Evolutionary conservation across 2,888 invertebrate genomes (phyloP), one percentile per base, ranked within the genome.

Genomic region (Conus canariensis): DNA sequence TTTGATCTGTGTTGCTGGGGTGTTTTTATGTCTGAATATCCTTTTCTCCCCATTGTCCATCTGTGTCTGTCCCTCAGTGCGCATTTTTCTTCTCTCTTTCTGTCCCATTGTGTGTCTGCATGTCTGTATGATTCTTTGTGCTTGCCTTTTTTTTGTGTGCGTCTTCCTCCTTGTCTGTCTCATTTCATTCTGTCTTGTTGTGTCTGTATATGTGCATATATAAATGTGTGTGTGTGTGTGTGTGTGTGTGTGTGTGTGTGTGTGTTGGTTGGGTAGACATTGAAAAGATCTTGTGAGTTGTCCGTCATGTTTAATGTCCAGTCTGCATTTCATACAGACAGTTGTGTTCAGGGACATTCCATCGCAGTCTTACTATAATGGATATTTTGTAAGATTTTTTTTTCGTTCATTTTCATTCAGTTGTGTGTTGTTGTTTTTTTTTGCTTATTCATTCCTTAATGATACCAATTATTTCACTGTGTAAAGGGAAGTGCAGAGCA

Each of bases 181-280:
- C n/a, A 19, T 22, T 74, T 22, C 1, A 9, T 19, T 30, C 30
- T 22, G 14, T 74, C 8, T 14, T 74, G 4, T n/a, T 14, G 19
- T 74, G 74, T 74, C 19, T 74, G 74, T 45, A 45, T 1, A 45
- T 45, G 45, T 45, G 45, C 45, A 45, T 45, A 1, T 45, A 45
- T 45, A 45, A 45, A 45, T 45, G 30, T 30, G 30, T 30, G 30
- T 12, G 74, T 74, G 74, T 74, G 74, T 74, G 74, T n/a, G 74
- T 74, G 74, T 19, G 74, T 74, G 74, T 74, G 14, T 74, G 74
- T 22, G 74, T 74, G 74, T 74, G 74, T 74, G 74, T 74, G 74
- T 22, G 74, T 22, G 74, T 22, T 6, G 7, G 74, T 45, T 45
- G n/a, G n/a, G 45, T 45, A 45, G 45, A 45, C 45, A 45, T 45